A percentile compares a stretch with the other conserved stretches of the same genome.
Evolutionary conservation across 2,888 invertebrate species (phyloP).

Genomic region (Lycia hirtaria): DNA sequence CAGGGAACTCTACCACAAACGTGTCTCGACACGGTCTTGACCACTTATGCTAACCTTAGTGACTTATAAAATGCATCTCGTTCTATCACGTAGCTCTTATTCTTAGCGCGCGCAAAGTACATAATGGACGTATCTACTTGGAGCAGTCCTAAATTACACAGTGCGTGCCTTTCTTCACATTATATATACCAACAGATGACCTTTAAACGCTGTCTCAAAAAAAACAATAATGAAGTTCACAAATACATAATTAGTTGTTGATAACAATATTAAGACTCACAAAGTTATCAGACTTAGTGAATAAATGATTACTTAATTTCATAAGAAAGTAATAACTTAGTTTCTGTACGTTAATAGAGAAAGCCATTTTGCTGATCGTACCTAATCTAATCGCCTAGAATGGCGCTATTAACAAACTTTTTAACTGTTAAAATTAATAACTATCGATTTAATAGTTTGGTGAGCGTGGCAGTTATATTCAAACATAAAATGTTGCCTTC

Average conservation of each 20-base stretch:
- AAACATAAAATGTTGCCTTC: not conserved
- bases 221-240: not conserved
- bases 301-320: slow-evolving; percentile 27
- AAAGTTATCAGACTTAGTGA: slow-evolving; percentile 22
- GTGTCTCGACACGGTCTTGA: no score
- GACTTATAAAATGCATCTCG: no score
- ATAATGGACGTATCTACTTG: no score
- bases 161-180: no score
- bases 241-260: slow-evolving; percentile 14
- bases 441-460: not conserved
- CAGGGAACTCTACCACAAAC: no score
- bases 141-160: no score
- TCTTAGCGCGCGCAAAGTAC: no score
- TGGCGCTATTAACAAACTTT: not conserved
- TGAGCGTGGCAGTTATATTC: no score
- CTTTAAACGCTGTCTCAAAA: not conserved
- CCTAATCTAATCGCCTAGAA: slow-evolving; percentile 5
- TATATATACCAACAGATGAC: no score
- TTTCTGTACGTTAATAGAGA: slow-evolving; percentile 18
- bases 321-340: slow-evolving; percentile 22
- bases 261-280: slow-evolving; percentile 11
- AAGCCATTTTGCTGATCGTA: slow-evolving; percentile 7
- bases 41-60: no score
- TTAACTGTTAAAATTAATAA: not conserved
- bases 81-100: no score